phyloP scores from a whole-genome alignment of 2,113 vertebrate species.

The Coturnix japonica region DNA sequence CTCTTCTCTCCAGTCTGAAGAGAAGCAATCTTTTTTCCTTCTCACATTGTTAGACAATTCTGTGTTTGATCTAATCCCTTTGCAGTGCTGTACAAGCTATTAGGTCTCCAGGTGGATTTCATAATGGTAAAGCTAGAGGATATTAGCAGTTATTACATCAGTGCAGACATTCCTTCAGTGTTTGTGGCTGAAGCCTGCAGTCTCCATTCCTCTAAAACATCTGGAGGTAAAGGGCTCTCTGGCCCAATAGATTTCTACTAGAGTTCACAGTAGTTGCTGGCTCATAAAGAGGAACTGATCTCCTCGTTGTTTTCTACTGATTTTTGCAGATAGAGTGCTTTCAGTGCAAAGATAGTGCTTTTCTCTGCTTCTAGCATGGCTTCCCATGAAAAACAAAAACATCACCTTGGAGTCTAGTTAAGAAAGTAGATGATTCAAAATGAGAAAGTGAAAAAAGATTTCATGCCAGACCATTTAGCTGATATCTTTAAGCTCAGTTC shows the following conservation, averaged over 20 bases:
- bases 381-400: not conserved
- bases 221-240: not conserved
- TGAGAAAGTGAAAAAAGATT: not conserved
- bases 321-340: not conserved
- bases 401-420: not conserved
- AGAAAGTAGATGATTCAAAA: not conserved
- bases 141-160: not conserved
- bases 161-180: not conserved
- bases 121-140: not conserved
- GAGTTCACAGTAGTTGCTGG: not conserved
- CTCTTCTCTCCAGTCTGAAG: not conserved
- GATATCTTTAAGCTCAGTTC: not conserved
- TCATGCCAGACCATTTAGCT: not conserved
- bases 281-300: not conserved
- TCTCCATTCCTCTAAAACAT: not conserved
- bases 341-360: not conserved
- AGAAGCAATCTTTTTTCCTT: not conserved
- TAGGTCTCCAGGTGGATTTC: not conserved
- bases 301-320: not conserved
- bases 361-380: not conserved
- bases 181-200: not conserved
- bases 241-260: not conserved
- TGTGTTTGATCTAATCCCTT: not conserved
- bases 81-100: not conserved
- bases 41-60: not conserved